phyloP scores from a whole-genome alignment of 2,113 vertebrate species.

The Bostrychus sinensis region DNA sequence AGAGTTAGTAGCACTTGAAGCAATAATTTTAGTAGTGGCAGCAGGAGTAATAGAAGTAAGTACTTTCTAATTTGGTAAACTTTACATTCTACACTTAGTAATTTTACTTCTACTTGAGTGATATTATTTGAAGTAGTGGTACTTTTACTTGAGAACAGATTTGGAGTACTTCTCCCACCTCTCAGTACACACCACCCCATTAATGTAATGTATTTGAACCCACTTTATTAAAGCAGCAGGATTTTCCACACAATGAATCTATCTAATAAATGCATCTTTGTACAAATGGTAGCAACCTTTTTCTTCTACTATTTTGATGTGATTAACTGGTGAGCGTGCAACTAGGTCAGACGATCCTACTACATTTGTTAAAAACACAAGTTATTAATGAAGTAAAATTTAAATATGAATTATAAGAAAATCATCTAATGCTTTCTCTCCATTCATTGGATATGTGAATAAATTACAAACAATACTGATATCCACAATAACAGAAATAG shows the following conservation, averaged over 20 bases:
- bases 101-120: not conserved
- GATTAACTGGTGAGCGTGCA: slow-evolving; percentile 8
- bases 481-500: slow-evolving; percentile 4
- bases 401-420: slow-evolving; percentile 9
- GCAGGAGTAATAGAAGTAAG: too few species aligned
- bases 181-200: not conserved
- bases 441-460: slow-evolving; percentile 6
- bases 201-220: not conserved
- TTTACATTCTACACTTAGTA: too few species aligned
- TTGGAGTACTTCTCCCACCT: not conserved
- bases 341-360: slow-evolving; percentile 2
- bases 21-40: too few species aligned
- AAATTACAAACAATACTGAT: slow-evolving; percentile 7
- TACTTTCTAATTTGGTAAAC: too few species aligned
- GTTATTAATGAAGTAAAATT: slow-evolving; percentile 4
- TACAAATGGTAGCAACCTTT: not conserved
- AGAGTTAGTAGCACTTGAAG: too few species aligned
- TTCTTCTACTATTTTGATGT: slow-evolving; percentile 14
- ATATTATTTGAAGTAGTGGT: not conserved
- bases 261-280: slow-evolving; percentile 9
- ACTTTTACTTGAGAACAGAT: not conserved
- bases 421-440: not conserved
- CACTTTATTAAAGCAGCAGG: slow-evolving; percentile 2
- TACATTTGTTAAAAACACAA: slow-evolving; percentile 5
- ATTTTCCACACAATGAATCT: slow-evolving; percentile 6